Evolutionary conservation across 2,888 invertebrate genomes (phyloP).

Genomic region (Agriopis leucophaearia): DNA sequence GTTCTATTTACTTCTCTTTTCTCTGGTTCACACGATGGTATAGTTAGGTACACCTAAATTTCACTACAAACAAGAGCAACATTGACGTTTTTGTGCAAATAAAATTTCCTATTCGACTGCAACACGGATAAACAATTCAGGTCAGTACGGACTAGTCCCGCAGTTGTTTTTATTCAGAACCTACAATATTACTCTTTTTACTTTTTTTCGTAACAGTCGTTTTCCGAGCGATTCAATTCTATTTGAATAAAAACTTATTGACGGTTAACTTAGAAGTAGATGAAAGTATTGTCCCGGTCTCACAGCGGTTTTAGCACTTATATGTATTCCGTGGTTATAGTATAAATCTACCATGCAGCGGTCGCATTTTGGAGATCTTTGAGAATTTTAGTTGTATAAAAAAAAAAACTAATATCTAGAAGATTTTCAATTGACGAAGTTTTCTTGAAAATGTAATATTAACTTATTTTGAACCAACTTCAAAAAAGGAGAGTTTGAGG

Average conservation of each 20-base stretch:
- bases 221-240: constrained; percentile 55
- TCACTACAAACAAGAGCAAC: constrained; percentile 19
- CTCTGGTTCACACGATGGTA: too few species aligned
- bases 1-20: too few species aligned
- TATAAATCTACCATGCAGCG: too few species aligned
- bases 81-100: constrained; percentile 22
- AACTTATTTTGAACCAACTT: too few species aligned
- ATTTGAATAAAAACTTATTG: constrained; percentile 53
- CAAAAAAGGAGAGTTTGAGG: too few species aligned
- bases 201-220: constrained; percentile 45
- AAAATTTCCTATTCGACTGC: constrained; percentile 27
- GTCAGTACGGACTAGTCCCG: constrained; percentile 26
- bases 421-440: too few species aligned
- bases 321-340: too few species aligned
- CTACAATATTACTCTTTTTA: constrained; percentile 48
- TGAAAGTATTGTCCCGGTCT: constrained; percentile 27
- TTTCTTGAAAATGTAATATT: too few species aligned
- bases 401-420: too few species aligned
- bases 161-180: constrained; percentile 45
- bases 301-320: too few species aligned
- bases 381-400: too few species aligned
- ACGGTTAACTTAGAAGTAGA: constrained; percentile 38
- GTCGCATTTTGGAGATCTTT: too few species aligned
- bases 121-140: constrained; percentile 41
- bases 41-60: not conserved